Evolutionary conservation across 1,140 invertebrate species (phyloP), one percentile per base, ranked within the genome.

Genomic region (Phthorimaea operculella): DNA sequence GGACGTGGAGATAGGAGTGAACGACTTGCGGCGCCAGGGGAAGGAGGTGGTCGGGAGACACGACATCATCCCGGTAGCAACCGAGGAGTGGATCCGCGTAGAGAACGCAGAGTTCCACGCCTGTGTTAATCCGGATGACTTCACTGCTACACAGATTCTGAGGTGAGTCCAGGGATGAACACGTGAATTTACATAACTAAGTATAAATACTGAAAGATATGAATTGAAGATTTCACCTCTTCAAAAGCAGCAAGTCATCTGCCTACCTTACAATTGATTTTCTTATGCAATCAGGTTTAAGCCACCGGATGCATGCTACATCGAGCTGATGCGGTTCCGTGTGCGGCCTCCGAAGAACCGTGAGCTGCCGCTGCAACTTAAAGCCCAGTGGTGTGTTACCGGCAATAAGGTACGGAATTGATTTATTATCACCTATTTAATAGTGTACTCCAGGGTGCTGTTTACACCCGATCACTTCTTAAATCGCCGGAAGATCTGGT

Each of bases 61-160:
- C 81, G 98, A 99, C 83, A 99, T 99, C 73, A 98, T 99, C 70
- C 98, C 98, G 8, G 97, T 99, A 33, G 95, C 96, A 55, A 99
- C 98, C 0, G 98, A 99, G 85, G 96, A 99, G 86, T 99, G 98
- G 98, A 99, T 99, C 68, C 90, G 95, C 45, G 89, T 99, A 5
- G 97, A 99, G 86, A 90, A 92, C 17, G 90, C 95, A 0, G 96
- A 99, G 79, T 98, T 99, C 79, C 97, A 99, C 86, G 92, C 92
- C 36, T 96, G 94, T 76, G 94, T 99, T 8, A 93, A 98, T 73
- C 91, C 93, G 64, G 92, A 96, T 52, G 95, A 97, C 63, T 99
- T 97, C 81, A 91, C 97, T 55, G 92, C 92, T 56, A 93, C 93
- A 5, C 92, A 95, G 81, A 94, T 95, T 58, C 96, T 99, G 60